Conservation (phyloP, 2,888 invertebrate species). For the Icerya purchasi region DNA sequence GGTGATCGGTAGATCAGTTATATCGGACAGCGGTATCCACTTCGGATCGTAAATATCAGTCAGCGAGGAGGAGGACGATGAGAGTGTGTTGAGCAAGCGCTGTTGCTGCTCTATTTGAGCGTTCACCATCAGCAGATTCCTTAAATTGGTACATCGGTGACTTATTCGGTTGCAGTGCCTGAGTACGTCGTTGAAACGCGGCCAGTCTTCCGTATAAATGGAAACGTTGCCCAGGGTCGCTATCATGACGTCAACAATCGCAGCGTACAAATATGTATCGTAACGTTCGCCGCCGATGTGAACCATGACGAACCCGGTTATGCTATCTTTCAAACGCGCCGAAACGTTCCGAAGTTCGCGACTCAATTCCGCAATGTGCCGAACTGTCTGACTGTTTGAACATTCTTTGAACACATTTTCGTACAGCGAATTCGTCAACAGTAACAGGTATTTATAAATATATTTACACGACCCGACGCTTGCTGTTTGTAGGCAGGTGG, state of each 20-base stretch:
- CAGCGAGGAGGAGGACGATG: constrained; percentile 14
- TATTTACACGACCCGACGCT: not conserved
- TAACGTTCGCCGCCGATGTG: constrained; percentile 11
- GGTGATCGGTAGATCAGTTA: constrained; percentile 1
- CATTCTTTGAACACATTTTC: constrained; percentile 12
- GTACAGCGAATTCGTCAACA: constrained; percentile 13
- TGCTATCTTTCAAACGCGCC: not conserved
- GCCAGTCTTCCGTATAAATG: constrained; percentile 16
- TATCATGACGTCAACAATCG: constrained; percentile 17
- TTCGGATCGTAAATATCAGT: constrained; percentile 18
- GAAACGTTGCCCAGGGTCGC: constrained; percentile 19
- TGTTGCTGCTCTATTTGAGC: constrained; percentile 16
- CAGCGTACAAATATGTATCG: constrained; percentile 1
- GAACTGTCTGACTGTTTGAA: constrained; percentile 8
- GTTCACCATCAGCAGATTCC: constrained; percentile 18
- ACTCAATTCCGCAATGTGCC: constrained; percentile 7
- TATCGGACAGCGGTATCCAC: constrained; percentile 18
- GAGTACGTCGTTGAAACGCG: constrained; percentile 12
- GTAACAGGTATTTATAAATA: constrained; percentile 10
- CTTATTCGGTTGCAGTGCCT: constrained; percentile 16
- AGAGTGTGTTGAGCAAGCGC: not conserved
- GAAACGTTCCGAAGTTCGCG: constrained; percentile 2
- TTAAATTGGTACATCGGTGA: constrained; percentile 17
- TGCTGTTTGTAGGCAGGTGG: not conserved
- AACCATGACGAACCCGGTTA: constrained; percentile 9